A percentile compares a stretch with the other conserved stretches of the same genome.
Evolutionary conservation across 2,888 invertebrate species (phyloP).

Genomic region (Plusia festucae): DNA sequence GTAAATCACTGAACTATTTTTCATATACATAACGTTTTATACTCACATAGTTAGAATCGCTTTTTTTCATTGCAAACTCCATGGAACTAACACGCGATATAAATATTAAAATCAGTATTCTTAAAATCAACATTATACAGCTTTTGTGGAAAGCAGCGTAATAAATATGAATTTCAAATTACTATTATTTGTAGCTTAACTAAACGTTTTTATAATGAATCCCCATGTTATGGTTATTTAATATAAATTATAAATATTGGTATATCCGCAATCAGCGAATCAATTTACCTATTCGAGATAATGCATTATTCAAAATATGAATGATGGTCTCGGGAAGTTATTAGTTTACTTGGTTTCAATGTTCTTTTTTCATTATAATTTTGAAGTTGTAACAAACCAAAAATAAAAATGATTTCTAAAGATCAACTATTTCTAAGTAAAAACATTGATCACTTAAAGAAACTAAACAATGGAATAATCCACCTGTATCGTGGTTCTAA

Average conservation of each 20-base stretch:
- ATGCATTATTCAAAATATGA: slow-evolving; percentile 29
- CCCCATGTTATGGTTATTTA: slow-evolving; percentile 38
- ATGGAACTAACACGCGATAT: slow-evolving; percentile 23
- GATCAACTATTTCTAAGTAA: too few relatives aligned
- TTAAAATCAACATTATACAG: slow-evolving; percentile 46
- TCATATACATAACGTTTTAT: background rate
- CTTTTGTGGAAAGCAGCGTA: slow-evolving; percentile 14
- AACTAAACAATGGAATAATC: too few relatives aligned
- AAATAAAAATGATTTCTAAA: too few relatives aligned
- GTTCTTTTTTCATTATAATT: too few relatives aligned
- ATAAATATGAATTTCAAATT: slow-evolving; percentile 39
- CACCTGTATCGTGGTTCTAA: too few relatives aligned
- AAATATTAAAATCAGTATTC: slow-evolving; percentile 46
- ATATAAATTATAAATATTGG: slow-evolving; percentile 33
- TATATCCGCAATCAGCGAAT: slow-evolving; percentile 26
- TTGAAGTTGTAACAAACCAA: too few relatives aligned
- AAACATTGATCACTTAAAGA: too few relatives aligned
- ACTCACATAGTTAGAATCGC: slow-evolving; percentile 67
- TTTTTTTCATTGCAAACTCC: slow-evolving; percentile 56
- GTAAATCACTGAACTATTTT: too few relatives aligned
- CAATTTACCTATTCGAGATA: slow-evolving; percentile 25
- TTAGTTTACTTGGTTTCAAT: slow-evolving; percentile 1
- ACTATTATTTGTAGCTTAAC: slow-evolving; percentile 36
- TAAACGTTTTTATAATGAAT: slow-evolving; percentile 50
- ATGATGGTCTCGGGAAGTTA: slow-evolving; percentile 19